A percentile compares a stretch with the other conserved stretches of the same genome.
Evolutionary conservation across 2,797 vertebrate genomes (phyloP).

Genomic region (Ctenochaetus hawaiiensis): DNA sequence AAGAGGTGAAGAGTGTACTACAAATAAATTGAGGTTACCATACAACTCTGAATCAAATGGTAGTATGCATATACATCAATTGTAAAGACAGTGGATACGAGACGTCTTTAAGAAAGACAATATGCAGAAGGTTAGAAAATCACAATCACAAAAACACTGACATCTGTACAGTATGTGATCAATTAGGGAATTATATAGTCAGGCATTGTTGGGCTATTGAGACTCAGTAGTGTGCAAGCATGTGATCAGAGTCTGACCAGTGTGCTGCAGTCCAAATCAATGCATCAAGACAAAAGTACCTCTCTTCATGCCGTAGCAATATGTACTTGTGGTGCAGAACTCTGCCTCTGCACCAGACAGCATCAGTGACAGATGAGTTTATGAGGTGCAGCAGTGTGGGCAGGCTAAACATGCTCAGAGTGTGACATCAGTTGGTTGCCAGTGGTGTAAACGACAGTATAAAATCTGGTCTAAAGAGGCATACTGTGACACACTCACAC

Average conservation of each 20-base stretch:
- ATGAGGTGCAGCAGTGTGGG: slow-evolving; percentile 52
- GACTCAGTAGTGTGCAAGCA: slow-evolving; percentile 15
- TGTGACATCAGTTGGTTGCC: slow-evolving; percentile 46
- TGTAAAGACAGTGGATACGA: slow-evolving; percentile 1
- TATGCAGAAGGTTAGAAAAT: slow-evolving; percentile 32
- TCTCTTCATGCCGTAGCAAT: slow-evolving; percentile 27
- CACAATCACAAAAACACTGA: background rate
- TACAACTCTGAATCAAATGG: no score
- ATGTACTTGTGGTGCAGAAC: slow-evolving; percentile 31
- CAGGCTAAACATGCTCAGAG: slow-evolving; percentile 51
- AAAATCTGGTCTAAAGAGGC: slow-evolving; percentile 42
- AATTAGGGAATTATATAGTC: slow-evolving; percentile 8
- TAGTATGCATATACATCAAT: background rate
- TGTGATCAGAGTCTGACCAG: slow-evolving; percentile 21
- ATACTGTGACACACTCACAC: slow-evolving; percentile 14
- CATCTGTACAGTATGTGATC: slow-evolving; percentile 22
- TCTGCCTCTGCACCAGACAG: slow-evolving; percentile 39
- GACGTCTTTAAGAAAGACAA: slow-evolving; percentile 11
- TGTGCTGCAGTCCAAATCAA: slow-evolving; percentile 25
- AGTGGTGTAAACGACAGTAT: slow-evolving; percentile 43
- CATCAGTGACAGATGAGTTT: slow-evolving; percentile 50
- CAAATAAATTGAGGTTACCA: no score
- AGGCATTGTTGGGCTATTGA: slow-evolving; percentile 22
- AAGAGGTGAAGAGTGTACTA: no score
- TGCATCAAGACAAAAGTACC: slow-evolving; percentile 3